Evolutionary conservation across 2,113 vertebrate species (phyloP).

Genomic region (Malurus melanocephalus): DNA sequence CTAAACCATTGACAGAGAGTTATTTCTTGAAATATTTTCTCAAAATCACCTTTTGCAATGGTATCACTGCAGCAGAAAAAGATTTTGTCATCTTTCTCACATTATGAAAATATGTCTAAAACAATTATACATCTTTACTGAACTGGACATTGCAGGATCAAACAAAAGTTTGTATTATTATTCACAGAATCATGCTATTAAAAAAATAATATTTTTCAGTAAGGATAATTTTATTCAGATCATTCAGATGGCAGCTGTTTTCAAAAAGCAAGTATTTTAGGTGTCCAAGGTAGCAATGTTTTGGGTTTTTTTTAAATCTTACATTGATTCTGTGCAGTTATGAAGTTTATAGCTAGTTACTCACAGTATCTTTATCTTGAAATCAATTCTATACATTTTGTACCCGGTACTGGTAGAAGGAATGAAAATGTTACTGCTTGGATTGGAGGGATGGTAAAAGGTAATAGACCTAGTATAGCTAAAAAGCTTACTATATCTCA

Average conservation of each 20-base stretch:
- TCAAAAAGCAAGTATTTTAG: not conserved
- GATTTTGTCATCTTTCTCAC: not conserved
- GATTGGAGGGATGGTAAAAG: not conserved
- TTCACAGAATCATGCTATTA: not conserved
- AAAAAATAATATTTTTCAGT: not conserved
- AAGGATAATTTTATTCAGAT: not conserved
- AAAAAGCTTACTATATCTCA: not conserved
- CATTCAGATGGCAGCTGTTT: not conserved
- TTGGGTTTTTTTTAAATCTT: not conserved
- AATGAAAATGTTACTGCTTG: not conserved
- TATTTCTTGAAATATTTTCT: not conserved
- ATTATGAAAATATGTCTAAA: not conserved
- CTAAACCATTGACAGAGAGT: not conserved
- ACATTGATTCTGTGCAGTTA: not conserved
- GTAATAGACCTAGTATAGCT: not conserved
- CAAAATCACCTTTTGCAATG: not conserved
- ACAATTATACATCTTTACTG: not conserved
- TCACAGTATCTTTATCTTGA: not conserved
- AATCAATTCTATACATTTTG: not conserved
- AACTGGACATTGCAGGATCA: not conserved
- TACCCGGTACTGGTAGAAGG: not conserved
- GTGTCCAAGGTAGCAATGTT: not conserved
- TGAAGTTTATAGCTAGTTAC: not conserved
- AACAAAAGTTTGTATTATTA: not conserved
- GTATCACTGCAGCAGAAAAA: not conserved